Percentiles rank a stretch among this genome's conserved stretches.
Evolutionary conservation across 2,888 invertebrate genomes (phyloP).

Genomic region (Geophilus truncorum): DNA sequence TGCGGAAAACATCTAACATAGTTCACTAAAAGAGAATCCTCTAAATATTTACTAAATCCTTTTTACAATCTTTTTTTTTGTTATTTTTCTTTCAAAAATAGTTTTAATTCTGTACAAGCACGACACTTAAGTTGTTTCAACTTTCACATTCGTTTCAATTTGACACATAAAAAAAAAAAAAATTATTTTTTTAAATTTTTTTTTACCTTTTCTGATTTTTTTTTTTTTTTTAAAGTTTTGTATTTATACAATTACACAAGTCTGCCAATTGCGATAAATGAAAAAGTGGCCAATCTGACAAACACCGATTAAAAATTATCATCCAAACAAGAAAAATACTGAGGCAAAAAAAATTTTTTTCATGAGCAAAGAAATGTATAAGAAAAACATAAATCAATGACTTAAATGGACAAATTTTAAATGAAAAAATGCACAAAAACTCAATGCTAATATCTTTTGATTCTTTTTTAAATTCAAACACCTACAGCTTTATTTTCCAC

Average conservation of each 20-base stretch:
- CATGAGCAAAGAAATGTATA: background rate
- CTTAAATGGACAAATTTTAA: background rate
- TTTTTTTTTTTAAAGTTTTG: background rate
- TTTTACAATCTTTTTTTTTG: background rate
- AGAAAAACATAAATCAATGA: background rate
- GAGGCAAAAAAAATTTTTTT: background rate
- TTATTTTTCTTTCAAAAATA: constrained; percentile 16
- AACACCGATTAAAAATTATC: background rate
- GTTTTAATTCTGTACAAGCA: constrained; percentile 20
- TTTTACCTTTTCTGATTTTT: background rate
- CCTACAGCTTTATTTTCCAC: background rate
- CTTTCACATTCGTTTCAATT: constrained; percentile 1
- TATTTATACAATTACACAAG: background rate
- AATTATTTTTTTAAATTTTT: too few species aligned
- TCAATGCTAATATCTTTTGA: constrained; percentile 6
- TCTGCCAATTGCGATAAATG: background rate
- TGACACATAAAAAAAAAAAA: constrained; percentile 1
- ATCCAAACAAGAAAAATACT: background rate
- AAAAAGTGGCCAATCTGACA: background rate
- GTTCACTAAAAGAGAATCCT: background rate
- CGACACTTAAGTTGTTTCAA: background rate
- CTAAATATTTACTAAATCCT: background rate
- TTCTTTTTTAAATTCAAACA: background rate
- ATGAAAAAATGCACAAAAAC: background rate
- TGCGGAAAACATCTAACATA: constrained; percentile 2